Evolutionary conservation across 2,888 invertebrate genomes (phyloP), one percentile per base, ranked within the genome.

Genomic region (Tiliacea citrago): DNA sequence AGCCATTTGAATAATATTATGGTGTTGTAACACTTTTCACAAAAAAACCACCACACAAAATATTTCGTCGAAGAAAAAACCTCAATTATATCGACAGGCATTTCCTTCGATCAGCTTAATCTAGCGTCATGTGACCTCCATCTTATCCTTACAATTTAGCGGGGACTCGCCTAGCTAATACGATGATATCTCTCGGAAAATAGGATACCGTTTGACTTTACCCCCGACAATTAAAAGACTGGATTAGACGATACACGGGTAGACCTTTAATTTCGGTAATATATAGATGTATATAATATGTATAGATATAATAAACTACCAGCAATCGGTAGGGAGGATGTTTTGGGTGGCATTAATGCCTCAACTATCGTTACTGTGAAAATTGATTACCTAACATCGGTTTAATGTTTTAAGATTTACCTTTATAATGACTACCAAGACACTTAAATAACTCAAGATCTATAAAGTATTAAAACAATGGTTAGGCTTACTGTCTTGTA

Each of bases 171-270:
- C 68, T 77, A 53, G 70, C 77, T 86, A 87, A 87, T 86, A 84
- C 86, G 81, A 81, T 75, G 87, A 87, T 84, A 87, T 87, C 86
- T 86, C 81, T 84, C 74, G 77, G 86, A 87, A 87, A 87, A 87
- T 87, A 80, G 77, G 84, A 83, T 81, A 83, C 74, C 75, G 68
- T 66, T 78, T 75, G 76, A 79, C 79, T 82, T 63, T 68, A 76
- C 84, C 86, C 85, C 62, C 67, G 85, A 81, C 81, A 86, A 87
- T 87, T 87, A 87, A 87, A 86, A 86, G 74, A 70, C 75, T 86
- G 83, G 85, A 86, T 86, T 85, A 86, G 67, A 78, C 68, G 69
- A 73, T 60, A 84, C 82, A 70, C 0, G 73, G 24, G 55, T 68
- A 75, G 65, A 21, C 49, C 69, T 71, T n/a, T 39, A 58, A 29